Evolutionary conservation across 2,113 vertebrate species (phyloP).

Genomic region (Tetrax tetrax): DNA sequence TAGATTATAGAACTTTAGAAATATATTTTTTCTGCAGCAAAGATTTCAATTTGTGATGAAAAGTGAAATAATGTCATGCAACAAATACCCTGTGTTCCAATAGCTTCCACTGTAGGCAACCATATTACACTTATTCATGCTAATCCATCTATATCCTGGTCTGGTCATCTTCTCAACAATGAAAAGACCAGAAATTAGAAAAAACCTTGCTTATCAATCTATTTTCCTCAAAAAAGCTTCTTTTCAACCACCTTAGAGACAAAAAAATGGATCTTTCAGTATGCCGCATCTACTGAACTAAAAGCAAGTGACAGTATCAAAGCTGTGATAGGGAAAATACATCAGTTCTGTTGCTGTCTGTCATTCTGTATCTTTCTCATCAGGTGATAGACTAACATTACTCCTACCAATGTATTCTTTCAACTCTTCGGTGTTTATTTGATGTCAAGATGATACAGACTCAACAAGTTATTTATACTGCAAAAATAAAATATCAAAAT

Average conservation of each 20-base stretch:
- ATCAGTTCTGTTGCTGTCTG: not conserved
- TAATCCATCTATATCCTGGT: not conserved
- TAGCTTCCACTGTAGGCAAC: not conserved
- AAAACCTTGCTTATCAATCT: not conserved
- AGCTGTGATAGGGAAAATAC: not conserved
- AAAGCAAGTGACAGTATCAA: not conserved
- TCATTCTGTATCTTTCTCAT: not conserved
- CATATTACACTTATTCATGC: not conserved
- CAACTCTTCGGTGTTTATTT: not conserved
- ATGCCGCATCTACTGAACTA: not conserved
- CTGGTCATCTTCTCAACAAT: not conserved
- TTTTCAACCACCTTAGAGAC: too few relatives aligned
- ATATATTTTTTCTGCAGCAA: too few relatives aligned
- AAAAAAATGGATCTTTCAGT: too few relatives aligned
- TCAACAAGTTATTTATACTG: not conserved
- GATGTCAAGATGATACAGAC: not conserved
- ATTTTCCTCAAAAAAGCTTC: too few relatives aligned
- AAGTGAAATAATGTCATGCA: not conserved
- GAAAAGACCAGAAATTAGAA: not conserved
- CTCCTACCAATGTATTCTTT: not conserved
- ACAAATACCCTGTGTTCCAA: not conserved
- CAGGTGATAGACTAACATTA: not conserved
- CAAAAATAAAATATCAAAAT: not conserved
- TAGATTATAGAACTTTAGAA: not conserved
- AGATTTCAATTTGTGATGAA: not conserved